These are phyloP conservation scores for Aphidius colemani DNA, from an alignment of 2,888 invertebrate genomes.

Conservation along the genomic window DNA sequence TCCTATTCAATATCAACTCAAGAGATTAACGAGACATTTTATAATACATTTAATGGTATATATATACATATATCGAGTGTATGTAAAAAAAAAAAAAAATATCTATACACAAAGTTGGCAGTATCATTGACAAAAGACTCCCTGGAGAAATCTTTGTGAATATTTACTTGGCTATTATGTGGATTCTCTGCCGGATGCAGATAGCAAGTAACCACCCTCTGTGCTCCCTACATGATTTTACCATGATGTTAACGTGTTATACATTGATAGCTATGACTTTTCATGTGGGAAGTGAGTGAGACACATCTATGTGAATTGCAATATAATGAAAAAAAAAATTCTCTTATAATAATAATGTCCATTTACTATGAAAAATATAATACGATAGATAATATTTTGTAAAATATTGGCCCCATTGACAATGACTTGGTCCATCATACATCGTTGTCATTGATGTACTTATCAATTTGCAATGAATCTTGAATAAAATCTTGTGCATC, in stretches of 20 bases:
- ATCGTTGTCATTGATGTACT: constrained; percentile 47
- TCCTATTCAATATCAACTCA: constrained; percentile 1
- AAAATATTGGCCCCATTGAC: constrained; percentile 42
- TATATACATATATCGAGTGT: background rate
- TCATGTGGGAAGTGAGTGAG: background rate
- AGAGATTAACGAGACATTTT: constrained; percentile 15
- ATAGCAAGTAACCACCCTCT: constrained; percentile 44
- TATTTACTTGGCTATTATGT: constrained; percentile 56
- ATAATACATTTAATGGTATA: constrained; percentile 9
- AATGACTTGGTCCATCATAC: constrained; percentile 43
- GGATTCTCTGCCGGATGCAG: constrained; percentile 59
- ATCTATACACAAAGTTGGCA: background rate
- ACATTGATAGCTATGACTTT: too few species aligned
- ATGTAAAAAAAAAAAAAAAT: background rate
- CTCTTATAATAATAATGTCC: too few species aligned
- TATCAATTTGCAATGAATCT: constrained; percentile 29
- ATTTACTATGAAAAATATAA: background rate
- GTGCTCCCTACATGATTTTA: background rate
- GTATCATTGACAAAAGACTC: constrained; percentile 30
- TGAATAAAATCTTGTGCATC: too few species aligned
- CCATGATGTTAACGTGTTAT: too few species aligned
- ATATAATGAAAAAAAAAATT: too few species aligned
- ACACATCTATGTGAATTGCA: constrained; percentile 18
- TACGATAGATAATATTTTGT: background rate
- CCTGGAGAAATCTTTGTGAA: constrained; percentile 57